A percentile compares a stretch with the other conserved stretches of the same genome.
phyloP scores from a whole-genome alignment of 2,113 vertebrate species.

The Herpailurus yagouaroundi region DNA sequence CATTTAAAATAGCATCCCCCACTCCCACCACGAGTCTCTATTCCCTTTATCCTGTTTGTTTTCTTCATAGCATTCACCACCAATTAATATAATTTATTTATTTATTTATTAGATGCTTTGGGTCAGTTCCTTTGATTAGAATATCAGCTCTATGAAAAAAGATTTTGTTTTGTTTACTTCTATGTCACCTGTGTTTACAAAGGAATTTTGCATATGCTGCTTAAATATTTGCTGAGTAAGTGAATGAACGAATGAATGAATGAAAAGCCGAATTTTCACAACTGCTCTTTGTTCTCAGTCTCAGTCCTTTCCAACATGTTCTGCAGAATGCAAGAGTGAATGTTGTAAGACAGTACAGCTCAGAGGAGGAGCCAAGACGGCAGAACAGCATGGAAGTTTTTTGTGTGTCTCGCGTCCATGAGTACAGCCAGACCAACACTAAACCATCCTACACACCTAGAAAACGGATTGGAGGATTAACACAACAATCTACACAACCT shows the following conservation, averaged over 20 bases:
- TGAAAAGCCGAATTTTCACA: background rate
- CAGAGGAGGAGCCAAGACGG: too few relatives aligned
- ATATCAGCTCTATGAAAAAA: background rate
- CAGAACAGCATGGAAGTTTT: too few relatives aligned
- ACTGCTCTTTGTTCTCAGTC: background rate
- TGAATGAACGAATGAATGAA: background rate
- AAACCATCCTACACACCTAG: too few relatives aligned
- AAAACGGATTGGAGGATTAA: too few relatives aligned
- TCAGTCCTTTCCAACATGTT: background rate
- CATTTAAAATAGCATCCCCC: background rate
- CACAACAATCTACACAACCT: too few relatives aligned
- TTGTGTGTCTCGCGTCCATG: too few relatives aligned
- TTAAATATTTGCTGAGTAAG: background rate
- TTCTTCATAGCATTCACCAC: background rate
- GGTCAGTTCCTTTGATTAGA: background rate
- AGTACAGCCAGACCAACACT: too few relatives aligned
- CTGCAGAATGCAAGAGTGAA: background rate
- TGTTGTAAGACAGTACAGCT: background rate
- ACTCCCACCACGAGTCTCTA: background rate
- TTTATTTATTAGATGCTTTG: background rate
- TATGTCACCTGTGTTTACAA: background rate
- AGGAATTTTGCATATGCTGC: background rate
- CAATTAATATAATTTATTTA: background rate
- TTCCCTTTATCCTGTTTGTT: background rate
- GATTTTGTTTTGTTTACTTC: background rate